Evolutionary conservation across 2,797 vertebrate species (phyloP), one percentile per base, ranked within the genome.

Genomic region (Siniperca scherzeri): DNA sequence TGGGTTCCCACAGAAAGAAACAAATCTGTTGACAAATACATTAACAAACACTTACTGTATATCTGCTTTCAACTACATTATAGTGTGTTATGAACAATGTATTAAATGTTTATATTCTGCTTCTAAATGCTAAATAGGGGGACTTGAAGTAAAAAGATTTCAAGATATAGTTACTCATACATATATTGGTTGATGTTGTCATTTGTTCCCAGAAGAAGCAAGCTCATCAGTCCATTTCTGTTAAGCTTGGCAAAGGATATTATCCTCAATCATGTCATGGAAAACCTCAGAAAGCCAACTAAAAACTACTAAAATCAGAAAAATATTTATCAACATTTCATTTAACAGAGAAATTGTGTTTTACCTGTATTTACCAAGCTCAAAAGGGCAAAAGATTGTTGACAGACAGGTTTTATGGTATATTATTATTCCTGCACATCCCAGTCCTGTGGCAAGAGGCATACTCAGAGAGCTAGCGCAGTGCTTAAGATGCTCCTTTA

Each of bases 361-460:
- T 70, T 8, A 19, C 14, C 2, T 75, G 44, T 30, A 42, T 62
- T 52, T 36, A 25, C n/a, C 9, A 11, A 44, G 36, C 22, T 74
- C 0, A 48, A 57, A 57, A 25, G 2, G 40, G 1, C 3, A 12
- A 36, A 38, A 60, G 4, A 71, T 22, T 52, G 44, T n/a, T 55
- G 4, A 52, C 40, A 55, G 30, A 64, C 4, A 25, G 12, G 16
- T 61, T 27, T 52, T 57, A 21, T 36, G 3, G 13, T 66, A 6
- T 25, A 1, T 48, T 53, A 19, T 36, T 60, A 38, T 78, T 97
- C 96, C 95, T 95, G 95, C 96, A 50, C 40, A n/a, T 0, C 95
- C 96, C 0, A 96, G 90, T 2, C 94, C 95, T 0, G 85, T 96
- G 30, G 95, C 94, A 1, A 96, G 94, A 8, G 95, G 95, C 90